phyloP scores from a whole-genome alignment of 2,797 vertebrate species.

The Huso huso region DNA sequence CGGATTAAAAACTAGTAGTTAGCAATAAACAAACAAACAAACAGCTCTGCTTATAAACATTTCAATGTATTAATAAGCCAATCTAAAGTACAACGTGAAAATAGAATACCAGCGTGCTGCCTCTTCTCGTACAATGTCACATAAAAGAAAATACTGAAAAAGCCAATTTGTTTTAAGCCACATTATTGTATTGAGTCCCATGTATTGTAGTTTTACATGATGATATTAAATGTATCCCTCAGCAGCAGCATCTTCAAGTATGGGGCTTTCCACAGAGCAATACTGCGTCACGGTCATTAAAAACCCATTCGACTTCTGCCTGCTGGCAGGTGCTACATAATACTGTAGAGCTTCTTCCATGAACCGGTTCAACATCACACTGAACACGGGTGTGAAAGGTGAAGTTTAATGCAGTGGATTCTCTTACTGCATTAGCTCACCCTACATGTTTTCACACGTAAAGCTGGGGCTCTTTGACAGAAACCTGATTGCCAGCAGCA shows the following conservation, averaged over 20 bases:
- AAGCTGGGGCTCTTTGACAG: not conserved
- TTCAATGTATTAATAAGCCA: too few species aligned
- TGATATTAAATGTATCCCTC: too few species aligned
- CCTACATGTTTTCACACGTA: not conserved
- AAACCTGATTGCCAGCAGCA: not conserved
- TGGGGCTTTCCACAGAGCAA: slow-evolving; percentile 6
- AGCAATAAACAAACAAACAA: too few species aligned
- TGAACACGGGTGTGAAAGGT: slow-evolving; percentile 12
- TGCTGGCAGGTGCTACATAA: not conserved
- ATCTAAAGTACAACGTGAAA: too few species aligned
- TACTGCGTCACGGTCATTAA: slow-evolving; percentile 4
- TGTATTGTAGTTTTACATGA: too few species aligned
- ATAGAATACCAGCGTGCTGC: too few species aligned
- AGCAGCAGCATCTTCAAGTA: not conserved
- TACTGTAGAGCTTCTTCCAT: slow-evolving; percentile 16
- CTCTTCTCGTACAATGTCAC: too few species aligned
- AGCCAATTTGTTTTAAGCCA: too few species aligned
- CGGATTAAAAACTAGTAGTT: too few species aligned
- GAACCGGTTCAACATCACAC: slow-evolving; percentile 11
- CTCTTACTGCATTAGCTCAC: slow-evolving; percentile 2
- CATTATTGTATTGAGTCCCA: too few species aligned
- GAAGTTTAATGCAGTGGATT: slow-evolving; percentile 18
- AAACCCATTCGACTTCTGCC: slow-evolving; percentile 16
- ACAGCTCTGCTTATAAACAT: too few species aligned
- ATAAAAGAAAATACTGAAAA: too few species aligned